Conservation (phyloP, 2,888 invertebrate genomes). For the Nesidiocoris tenuis region DNA sequence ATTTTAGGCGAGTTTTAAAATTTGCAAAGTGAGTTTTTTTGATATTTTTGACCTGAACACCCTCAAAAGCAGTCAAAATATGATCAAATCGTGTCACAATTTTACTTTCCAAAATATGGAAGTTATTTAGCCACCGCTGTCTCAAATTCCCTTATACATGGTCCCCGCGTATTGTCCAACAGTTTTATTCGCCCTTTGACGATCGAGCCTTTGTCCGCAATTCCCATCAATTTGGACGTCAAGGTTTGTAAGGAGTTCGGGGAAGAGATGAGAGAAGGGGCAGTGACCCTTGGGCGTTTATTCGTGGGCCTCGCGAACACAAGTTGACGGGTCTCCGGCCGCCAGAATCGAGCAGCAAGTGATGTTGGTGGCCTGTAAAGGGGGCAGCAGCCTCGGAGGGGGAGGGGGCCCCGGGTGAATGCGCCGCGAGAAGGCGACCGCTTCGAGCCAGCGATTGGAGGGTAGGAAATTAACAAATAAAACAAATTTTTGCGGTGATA, state of each 20-base stretch:
- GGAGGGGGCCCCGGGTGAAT: not conserved
- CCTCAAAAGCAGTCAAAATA: no score
- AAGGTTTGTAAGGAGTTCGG: not conserved
- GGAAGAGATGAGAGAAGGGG: not conserved
- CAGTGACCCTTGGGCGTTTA: not conserved
- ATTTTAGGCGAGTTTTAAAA: no score
- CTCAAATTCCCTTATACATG: no score
- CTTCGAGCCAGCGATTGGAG: not conserved
- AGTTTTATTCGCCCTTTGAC: no score
- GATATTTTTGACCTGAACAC: no score
- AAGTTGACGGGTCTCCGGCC: not conserved
- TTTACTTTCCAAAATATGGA: no score
- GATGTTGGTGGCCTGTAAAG: not conserved
- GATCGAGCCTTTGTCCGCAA: not conserved
- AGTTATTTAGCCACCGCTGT: no score
- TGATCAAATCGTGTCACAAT: no score
- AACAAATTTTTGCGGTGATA: no score
- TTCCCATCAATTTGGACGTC: not conserved
- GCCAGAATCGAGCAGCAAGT: not conserved
- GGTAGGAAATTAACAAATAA: no score
- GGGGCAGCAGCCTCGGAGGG: not conserved
- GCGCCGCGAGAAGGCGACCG: not conserved
- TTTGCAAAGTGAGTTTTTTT: no score
- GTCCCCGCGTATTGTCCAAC: no score
- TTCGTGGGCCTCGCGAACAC: not conserved